Base-by-base conservation (phyloP, 2,888 invertebrate genomes). In the Eilema griseolum region DNA sequence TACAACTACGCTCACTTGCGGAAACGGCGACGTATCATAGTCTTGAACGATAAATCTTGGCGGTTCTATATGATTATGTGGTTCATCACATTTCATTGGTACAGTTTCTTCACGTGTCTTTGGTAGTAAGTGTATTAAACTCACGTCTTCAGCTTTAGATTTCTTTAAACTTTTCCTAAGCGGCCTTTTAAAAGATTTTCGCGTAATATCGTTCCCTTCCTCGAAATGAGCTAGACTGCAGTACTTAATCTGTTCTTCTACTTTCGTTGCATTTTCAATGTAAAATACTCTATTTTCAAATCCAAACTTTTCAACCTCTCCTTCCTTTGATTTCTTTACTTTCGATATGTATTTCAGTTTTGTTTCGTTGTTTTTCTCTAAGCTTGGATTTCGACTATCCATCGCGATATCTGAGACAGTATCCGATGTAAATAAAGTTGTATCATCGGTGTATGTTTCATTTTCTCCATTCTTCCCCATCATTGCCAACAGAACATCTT, bases 171-270 rank as follows among this genome's bases (percentile, higher is more conserved):
- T 95, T 70, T 92, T 95, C 60, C 88, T 89, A 8, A 94, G 72
- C 20, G 93, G 92, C 74, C 95, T 95, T 83, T 97, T 97, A 87
- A 98, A 97, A 3, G 98, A 98, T 87, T 96, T 96, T 63, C 98
- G 96, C 0, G 97, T 97, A 74, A 98, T 98, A 88, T 98, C 98
- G 89, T 96, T 98, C 26, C 98, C 98, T 91, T 98, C 98, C 73
- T 97, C 97, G 85, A 98, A 98, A 80, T 97, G 97, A 1, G 98
- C 98, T 83, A 98, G 92, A 85, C 98, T 98, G 88, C 98, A 98
- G 85, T 97, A 97, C 78, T 96, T 97, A 62, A 96, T 96, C 69
- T 96, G 96, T 81, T 96, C 96, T 72, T 96, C 96, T 65, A 91
- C 88, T 83, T 93, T 94, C 63, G 91, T 84, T 79, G 91, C 88